A percentile compares a stretch with the other conserved stretches of the same genome.
phyloP scores from a whole-genome alignment of 2,888 invertebrate genomes.

The Megaustenia siamemsis region DNA sequence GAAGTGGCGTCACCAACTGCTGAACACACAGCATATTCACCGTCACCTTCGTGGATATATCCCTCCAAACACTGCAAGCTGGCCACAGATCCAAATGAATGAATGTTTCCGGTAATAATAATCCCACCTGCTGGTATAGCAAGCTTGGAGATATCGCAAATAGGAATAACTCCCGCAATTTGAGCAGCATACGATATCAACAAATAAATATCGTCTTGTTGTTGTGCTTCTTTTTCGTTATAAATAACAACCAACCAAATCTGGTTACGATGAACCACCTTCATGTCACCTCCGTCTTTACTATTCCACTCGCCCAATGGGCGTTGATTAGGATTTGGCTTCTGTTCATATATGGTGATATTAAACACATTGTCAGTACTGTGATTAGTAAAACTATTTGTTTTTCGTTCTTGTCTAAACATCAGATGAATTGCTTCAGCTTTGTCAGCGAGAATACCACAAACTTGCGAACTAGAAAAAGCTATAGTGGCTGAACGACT shows the following conservation, averaged over 20 bases:
- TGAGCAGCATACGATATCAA: background rate
- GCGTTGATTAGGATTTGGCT: background rate
- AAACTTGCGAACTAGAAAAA: background rate
- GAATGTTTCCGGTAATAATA: background rate
- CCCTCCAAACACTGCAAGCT: constrained; percentile 3
- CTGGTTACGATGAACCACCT: background rate
- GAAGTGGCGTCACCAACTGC: background rate
- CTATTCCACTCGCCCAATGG: background rate
- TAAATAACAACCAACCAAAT: background rate
- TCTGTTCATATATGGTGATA: background rate
- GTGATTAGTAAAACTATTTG: background rate
- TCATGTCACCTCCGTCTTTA: background rate
- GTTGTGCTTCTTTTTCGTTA: background rate
- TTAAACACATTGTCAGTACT: background rate
- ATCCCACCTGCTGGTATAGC: background rate
- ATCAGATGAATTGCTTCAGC: background rate
- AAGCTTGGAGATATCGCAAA: background rate
- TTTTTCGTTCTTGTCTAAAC: background rate
- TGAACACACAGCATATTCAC: background rate
- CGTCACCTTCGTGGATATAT: background rate
- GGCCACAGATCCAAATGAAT: constrained; percentile 27
- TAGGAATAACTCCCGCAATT: background rate
- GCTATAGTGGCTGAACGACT: background rate
- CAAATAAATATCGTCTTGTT: background rate
- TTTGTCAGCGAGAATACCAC: background rate